Conservation (phyloP, 1,140 invertebrate genomes). For the Temnothorax longispinosus region DNA sequence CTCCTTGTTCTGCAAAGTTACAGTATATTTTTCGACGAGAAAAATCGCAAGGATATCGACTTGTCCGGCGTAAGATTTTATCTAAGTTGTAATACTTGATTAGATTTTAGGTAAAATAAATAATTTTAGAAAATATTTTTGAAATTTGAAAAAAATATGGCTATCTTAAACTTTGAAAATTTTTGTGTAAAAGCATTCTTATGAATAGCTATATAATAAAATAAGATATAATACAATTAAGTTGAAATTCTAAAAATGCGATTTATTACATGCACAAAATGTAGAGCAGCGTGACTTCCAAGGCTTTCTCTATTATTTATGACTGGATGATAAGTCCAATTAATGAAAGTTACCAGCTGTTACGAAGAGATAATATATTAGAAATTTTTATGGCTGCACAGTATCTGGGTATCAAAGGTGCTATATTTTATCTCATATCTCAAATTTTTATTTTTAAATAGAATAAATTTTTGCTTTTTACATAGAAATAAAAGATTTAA, state of each 20-base stretch:
- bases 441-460: neutral
- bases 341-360: conserved; percentile 86
- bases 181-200: neutral
- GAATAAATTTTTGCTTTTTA: neutral
- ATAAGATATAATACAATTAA: neutral
- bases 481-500: neutral
- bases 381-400: conserved; percentile 90
- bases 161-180: neutral
- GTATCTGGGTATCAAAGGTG: conserved; percentile 89
- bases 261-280: conserved; percentile 33
- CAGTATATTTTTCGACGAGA: conserved; percentile 86
- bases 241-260: neutral
- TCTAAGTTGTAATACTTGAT: neutral
- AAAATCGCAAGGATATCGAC: conserved; percentile 85
- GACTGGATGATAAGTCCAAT: conserved; percentile 90
- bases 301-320: conserved; percentile 90
- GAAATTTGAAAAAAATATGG: neutral
- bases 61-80: conserved; percentile 82
- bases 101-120: neutral
- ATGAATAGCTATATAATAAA: neutral
- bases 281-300: conserved; percentile 86
- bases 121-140: neutral
- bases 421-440: neutral
- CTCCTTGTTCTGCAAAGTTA: conserved; percentile 88
- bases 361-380: conserved; percentile 89